Percentiles rank a stretch among this genome's conserved stretches.
Evolutionary conservation across 2,113 vertebrate species (phyloP).

Genomic region (Phrynosoma platyrhinos): DNA sequence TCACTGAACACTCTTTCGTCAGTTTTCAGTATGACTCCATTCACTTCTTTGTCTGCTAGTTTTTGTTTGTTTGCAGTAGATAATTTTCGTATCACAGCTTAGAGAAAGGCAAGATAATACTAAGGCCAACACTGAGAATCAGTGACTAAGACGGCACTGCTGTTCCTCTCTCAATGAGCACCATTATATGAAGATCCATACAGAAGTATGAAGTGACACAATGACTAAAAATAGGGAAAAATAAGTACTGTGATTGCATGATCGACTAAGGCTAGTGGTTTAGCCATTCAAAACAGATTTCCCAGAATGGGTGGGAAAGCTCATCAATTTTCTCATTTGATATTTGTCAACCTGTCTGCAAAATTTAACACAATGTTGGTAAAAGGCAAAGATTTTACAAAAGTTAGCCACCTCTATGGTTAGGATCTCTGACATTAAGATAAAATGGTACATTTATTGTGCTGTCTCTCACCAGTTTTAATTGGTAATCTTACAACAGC

Average conservation of each 20-base stretch:
- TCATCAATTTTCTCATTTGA: conserved; percentile 80
- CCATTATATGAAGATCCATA: conserved; percentile 75
- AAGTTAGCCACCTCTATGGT: conserved; percentile 78
- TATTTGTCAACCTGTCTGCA: conserved; percentile 78
- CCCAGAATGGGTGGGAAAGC: conserved; percentile 80
- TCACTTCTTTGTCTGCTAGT: conserved; percentile 32
- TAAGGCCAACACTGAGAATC: conserved; percentile 54
- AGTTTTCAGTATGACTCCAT: conserved; percentile 41
- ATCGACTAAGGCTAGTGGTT: conserved; percentile 84
- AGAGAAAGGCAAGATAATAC: conserved; percentile 38
- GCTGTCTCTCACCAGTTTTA: conserved; percentile 83
- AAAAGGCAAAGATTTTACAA: conserved; percentile 81
- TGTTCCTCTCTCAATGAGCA: conserved; percentile 69
- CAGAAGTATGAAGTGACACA: conserved; percentile 77
- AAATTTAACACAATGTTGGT: conserved; percentile 81
- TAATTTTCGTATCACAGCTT: conserved; percentile 52
- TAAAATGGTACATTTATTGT: conserved; percentile 86
- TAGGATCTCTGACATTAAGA: conserved; percentile 79
- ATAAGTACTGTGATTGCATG: conserved; percentile 77
- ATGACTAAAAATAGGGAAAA: conserved; percentile 66
- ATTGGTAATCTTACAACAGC: conserved; percentile 80
- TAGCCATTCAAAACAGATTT: conserved; percentile 86
- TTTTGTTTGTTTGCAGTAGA: conserved; percentile 43
- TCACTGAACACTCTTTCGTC: conserved; percentile 40
- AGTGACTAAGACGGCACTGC: conserved; percentile 66